Percentiles rank a stretch among this genome's conserved stretches.
Conservation (phyloP, 2,113 vertebrate species). For the Phylloscopus whistleri region DNA sequence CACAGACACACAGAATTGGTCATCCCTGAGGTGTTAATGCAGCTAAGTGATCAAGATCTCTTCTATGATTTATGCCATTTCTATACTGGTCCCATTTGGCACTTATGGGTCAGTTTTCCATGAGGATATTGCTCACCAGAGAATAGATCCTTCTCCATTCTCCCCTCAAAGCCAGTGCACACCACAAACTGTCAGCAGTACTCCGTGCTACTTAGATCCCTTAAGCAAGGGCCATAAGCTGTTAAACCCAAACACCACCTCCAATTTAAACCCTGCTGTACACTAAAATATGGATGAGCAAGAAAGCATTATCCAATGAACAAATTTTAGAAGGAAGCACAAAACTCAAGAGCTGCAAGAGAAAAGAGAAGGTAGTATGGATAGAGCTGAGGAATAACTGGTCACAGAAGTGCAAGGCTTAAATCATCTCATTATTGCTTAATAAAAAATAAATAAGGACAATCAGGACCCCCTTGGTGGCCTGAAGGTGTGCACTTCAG, state of each 20-base stretch:
- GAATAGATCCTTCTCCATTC: not conserved
- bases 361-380: accelerated
- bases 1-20: not conserved
- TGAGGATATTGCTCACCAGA: not conserved
- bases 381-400: not conserved
- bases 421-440: not conserved
- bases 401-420: not conserved
- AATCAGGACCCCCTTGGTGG: not conserved
- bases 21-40: not conserved
- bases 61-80: not conserved
- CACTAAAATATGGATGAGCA: not conserved
- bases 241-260: not conserved
- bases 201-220: not conserved
- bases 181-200: not conserved
- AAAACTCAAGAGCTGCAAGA: not conserved
- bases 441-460: not conserved
- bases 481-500: not conserved
- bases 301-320: not conserved
- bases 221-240: not conserved
- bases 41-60: not conserved
- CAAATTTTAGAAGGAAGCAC: not conserved
- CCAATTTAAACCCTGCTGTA: not conserved
- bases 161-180: accelerated
- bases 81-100: accelerated
- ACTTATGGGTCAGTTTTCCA: not conserved